These are phyloP conservation scores for Vanessa atalanta DNA, from an alignment of 1,140 invertebrate genomes.

Conservation along the genomic window DNA sequence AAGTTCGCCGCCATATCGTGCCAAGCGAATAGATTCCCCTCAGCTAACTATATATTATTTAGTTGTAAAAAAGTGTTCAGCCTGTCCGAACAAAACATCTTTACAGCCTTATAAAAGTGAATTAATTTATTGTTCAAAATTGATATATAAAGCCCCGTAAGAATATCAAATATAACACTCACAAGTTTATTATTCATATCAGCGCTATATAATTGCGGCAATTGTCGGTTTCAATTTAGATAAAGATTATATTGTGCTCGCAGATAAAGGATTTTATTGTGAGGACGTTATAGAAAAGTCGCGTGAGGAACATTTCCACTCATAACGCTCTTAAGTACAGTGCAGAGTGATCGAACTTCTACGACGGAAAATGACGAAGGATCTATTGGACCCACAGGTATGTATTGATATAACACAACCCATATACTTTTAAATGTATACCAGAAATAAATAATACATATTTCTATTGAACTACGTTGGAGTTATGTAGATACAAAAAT, in stretches of 20 bases:
- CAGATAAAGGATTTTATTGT: slow-evolving; percentile 73
- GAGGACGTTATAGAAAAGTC: slow-evolving; percentile 59
- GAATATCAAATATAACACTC: slow-evolving; percentile 44
- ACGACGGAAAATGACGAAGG: slow-evolving; percentile 48
- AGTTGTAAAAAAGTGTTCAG: slow-evolving; percentile 43
- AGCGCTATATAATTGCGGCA: slow-evolving; percentile 50
- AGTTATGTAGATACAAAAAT: background rate
- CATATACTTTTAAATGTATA: background rate
- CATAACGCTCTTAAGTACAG: slow-evolving; percentile 53
- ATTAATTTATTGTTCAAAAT: slow-evolving; percentile 58
- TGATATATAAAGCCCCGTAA: slow-evolving; percentile 38
- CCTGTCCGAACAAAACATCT: slow-evolving; percentile 45
- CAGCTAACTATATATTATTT: slow-evolving; percentile 39
- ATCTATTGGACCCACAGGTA: slow-evolving; percentile 57
- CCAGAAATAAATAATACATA: background rate
- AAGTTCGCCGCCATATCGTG: slow-evolving; percentile 44
- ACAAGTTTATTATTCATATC: slow-evolving; percentile 57
- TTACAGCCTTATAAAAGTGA: slow-evolving; percentile 56
- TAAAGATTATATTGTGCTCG: slow-evolving; percentile 68
- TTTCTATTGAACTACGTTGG: background rate
- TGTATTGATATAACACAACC: slow-evolving; percentile 12
- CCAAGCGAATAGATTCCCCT: slow-evolving; percentile 49
- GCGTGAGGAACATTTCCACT: slow-evolving; percentile 42
- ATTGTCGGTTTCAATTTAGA: slow-evolving; percentile 69
- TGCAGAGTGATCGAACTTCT: slow-evolving; percentile 39